phyloP scores from a whole-genome alignment of 2,888 invertebrate genomes.

The Ptycholaimellus sp. region DNA sequence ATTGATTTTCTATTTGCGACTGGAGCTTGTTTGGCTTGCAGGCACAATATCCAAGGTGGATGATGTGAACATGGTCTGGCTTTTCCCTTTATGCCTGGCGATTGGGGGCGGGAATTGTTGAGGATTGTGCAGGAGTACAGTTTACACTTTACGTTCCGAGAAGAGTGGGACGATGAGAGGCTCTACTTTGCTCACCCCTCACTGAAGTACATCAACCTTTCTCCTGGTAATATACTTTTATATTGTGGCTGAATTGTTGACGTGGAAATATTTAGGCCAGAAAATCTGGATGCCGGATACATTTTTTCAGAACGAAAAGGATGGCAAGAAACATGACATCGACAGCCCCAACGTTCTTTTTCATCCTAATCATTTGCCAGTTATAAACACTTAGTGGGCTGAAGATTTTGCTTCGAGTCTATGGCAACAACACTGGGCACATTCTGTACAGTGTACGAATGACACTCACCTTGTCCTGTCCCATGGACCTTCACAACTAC shows the following conservation, averaged over 20 bases:
- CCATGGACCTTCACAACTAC: constrained; percentile 82
- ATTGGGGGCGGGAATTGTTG: not conserved
- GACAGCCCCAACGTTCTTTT: constrained; percentile 45
- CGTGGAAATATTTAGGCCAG: not conserved
- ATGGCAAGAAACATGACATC: constrained; percentile 44
- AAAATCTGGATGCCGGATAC: constrained; percentile 65
- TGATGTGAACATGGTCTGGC: constrained; percentile 91
- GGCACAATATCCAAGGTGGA: constrained; percentile 87
- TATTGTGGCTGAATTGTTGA: not conserved
- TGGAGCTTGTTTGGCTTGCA: no score
- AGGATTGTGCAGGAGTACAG: constrained; percentile 48
- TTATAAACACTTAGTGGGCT: not conserved
- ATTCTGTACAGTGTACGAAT: constrained; percentile 39
- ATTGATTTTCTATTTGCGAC: no score
- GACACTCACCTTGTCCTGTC: constrained; percentile 71
- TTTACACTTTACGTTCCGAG: constrained; percentile 77
- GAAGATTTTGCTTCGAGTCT: constrained; percentile 8
- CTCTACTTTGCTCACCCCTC: constrained; percentile 15
- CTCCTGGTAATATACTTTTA: no score
- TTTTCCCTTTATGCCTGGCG: not conserved
- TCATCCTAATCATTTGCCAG: no score
- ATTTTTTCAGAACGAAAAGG: constrained; percentile 88
- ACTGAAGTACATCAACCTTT: not conserved
- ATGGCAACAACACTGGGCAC: not conserved
- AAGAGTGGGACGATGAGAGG: constrained; percentile 80